Evolutionary conservation across 1,140 invertebrate species (phyloP), one percentile per base, ranked within the genome.

Genomic region (Drosophila aff.): DNA sequence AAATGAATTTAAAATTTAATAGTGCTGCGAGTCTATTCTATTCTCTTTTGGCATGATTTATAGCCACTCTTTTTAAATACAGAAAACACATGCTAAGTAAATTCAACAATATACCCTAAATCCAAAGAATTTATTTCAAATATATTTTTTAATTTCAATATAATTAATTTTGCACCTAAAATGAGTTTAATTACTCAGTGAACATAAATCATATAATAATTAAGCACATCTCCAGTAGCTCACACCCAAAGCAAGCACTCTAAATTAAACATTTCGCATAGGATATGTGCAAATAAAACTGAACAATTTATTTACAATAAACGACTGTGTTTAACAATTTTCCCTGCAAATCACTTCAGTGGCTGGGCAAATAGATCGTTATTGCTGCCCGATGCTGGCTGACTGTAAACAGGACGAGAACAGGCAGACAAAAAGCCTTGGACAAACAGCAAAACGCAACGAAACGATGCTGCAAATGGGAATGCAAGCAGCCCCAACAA

Each of bases 351-450:
- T 74, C 71, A 63, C 49, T 75, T 40, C 59, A 61, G 59, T 73
- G 50, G 81, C 66, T 77, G n/a, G 47, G 28, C 77, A 85, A 83
- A 81, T 62, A 81, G 77, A 84, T 83, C 81, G 77, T 59, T 77
- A 60, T 73, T 64, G 43, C 75, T 47, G 59, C 33, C 55, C 46
- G 41, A 73, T 73, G 55, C 55, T 50, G 67, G 67, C 53, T 41
- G 21, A 50, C 18, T 73, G 69, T 61, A 72, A 60, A 73, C 67
- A 73, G 36, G 33, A 11, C 53, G 21, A 60, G 16, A 26, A 41
- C 21, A 23, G 67, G 52, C 38, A 38, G 69, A 50, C 52, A 33
- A 72, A 72, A 73, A 68, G 44, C 67, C 67, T 74, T 82, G 76
- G 63, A 55, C 79, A 79, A 86, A 87, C 55, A 82, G 47, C 38